Conservation (phyloP, 2,113 vertebrate species). For the Cranoglanis bouderius region DNA sequence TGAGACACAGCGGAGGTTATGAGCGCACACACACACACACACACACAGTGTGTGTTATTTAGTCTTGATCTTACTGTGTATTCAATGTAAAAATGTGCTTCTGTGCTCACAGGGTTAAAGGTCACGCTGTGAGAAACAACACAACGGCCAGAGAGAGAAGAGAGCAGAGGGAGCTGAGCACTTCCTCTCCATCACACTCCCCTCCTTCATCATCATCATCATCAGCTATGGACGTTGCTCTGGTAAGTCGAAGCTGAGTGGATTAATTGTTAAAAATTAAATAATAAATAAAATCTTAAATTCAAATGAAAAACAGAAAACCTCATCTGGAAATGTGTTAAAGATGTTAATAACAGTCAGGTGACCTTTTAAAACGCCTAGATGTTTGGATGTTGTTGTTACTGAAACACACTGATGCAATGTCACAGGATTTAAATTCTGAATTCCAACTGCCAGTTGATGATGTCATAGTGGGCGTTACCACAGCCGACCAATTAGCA, state of each 20-base stretch:
- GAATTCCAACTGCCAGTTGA: background rate
- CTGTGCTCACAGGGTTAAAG: background rate
- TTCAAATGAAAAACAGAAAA: background rate
- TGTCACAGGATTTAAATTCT: background rate
- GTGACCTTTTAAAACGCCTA: background rate
- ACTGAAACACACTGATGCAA: background rate
- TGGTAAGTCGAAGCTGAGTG: conserved; percentile 33
- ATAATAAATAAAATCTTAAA: background rate
- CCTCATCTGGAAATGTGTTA: background rate
- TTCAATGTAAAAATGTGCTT: background rate
- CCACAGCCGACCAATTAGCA: background rate
- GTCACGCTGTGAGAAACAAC: conserved; percentile 1
- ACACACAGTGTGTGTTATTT: background rate
- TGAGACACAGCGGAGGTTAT: background rate
- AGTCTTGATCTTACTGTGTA: background rate
- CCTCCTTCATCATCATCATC: conserved; percentile 21
- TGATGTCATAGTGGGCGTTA: background rate
- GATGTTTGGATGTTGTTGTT: background rate
- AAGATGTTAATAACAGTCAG: background rate
- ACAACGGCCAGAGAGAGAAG: conserved; percentile 40
- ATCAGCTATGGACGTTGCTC: conserved; percentile 41
- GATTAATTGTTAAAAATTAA: background rate
- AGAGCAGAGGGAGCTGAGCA: conserved; percentile 32
- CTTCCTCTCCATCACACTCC: conserved; percentile 33
- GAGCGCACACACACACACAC: background rate